Evolutionary conservation across 2,888 invertebrate species (phyloP).

Genomic region (Mesoligia furuncula): DNA sequence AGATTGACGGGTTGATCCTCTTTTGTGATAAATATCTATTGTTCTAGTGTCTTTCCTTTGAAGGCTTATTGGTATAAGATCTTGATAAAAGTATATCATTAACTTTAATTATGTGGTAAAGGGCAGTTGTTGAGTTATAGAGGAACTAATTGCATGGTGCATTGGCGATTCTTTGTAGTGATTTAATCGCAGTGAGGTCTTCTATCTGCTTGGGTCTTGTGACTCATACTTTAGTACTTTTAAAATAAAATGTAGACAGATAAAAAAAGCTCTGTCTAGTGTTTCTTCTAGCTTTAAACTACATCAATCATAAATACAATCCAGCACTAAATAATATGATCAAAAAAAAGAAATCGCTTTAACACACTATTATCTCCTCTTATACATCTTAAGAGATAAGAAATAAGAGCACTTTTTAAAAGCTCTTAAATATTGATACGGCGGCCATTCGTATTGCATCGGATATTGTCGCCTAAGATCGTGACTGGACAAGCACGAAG

Average conservation of each 20-base stretch:
- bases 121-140: slow-evolving; percentile 5
- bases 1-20: slow-evolving; percentile 78
- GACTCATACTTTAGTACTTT: no score
- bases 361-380: slow-evolving; percentile 31
- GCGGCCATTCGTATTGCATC: slow-evolving; percentile 35
- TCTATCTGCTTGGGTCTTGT: neutral
- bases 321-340: slow-evolving; percentile 28
- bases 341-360: slow-evolving; percentile 18
- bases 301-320: neutral
- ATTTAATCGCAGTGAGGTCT: neutral
- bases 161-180: neutral
- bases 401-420: slow-evolving; percentile 62
- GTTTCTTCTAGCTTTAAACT: neutral
- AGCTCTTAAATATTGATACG: slow-evolving; percentile 69
- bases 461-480: slow-evolving; percentile 73
- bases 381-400: slow-evolving; percentile 51
- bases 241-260: neutral
- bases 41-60: slow-evolving; percentile 69
- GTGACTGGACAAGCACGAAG: slow-evolving; percentile 79
- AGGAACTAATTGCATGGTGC: slow-evolving; percentile 5
- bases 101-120: slow-evolving; percentile 47
- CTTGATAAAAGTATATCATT: slow-evolving; percentile 47
- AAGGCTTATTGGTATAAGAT: slow-evolving; percentile 61
- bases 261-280: neutral
- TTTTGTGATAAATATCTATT: slow-evolving; percentile 76